These are phyloP conservation scores for Julus scanicus DNA, from an alignment of 2,888 invertebrate genomes.

Conservation along the genomic window DNA sequence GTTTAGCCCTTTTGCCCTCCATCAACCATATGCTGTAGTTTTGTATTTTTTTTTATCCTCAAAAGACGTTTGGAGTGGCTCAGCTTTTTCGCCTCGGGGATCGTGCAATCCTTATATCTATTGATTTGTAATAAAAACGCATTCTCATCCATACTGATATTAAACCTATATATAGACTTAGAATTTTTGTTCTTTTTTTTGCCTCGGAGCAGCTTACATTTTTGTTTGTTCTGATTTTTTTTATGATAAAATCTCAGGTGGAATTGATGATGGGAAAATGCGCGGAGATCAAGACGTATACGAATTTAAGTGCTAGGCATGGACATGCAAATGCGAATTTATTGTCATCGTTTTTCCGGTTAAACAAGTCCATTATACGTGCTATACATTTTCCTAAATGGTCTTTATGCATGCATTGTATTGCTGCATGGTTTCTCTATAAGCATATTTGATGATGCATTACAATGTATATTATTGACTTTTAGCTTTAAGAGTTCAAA, in stretches of 20 bases:
- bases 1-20: slow-evolving; percentile 33
- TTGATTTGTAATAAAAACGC: slow-evolving; percentile 33
- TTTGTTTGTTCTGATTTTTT: not conserved
- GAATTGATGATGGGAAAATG: slow-evolving; percentile 15
- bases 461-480: not conserved
- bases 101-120: slow-evolving; percentile 28
- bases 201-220: not conserved
- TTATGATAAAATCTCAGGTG: slow-evolving; percentile 4
- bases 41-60: slow-evolving; percentile 16
- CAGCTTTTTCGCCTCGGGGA: slow-evolving; percentile 33
- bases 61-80: slow-evolving; percentile 28
- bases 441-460: not conserved
- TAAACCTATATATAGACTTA: not conserved
- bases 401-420: not conserved
- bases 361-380: not conserved
- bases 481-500: not conserved
- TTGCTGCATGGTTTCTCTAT: not conserved
- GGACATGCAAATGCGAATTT: not conserved
- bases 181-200: not conserved
- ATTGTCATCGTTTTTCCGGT: not conserved
- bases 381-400: not conserved
- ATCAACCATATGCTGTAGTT: slow-evolving; percentile 33
- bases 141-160: slow-evolving; percentile 33
- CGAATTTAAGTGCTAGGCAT: not conserved
- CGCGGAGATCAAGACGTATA: not conserved